A percentile compares a stretch with the other conserved stretches of the same genome.
Conservation (phyloP, 2,113 vertebrate species). For the Egretta garzetta region DNA sequence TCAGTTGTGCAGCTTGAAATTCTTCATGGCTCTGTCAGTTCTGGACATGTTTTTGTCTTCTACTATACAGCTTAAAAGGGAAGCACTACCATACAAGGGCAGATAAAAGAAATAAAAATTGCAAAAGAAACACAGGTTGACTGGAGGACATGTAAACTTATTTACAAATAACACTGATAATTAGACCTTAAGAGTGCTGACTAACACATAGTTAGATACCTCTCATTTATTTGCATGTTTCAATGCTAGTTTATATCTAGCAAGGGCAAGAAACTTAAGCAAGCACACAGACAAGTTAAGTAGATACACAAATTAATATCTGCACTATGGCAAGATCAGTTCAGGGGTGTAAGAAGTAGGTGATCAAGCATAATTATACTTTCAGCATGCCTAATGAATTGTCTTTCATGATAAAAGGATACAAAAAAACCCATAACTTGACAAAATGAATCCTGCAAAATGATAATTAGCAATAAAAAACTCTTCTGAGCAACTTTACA, state of each 20-base stretch:
- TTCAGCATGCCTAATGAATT: not conserved
- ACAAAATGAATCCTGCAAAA: not conserved
- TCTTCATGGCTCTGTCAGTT: not conserved
- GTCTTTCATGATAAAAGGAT: not conserved
- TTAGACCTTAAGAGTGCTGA: conserved; percentile 1
- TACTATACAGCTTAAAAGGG: not conserved
- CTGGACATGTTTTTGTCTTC: not conserved
- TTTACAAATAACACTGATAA: not conserved
- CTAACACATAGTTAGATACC: not conserved
- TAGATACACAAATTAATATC: not conserved
- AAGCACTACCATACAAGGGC: not conserved
- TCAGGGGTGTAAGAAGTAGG: not conserved
- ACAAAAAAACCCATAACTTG: not conserved
- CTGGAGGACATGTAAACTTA: not conserved
- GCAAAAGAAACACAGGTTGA: not conserved
- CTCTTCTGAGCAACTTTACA: not conserved
- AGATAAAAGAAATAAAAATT: not conserved
- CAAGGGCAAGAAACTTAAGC: not conserved
- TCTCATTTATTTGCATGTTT: conserved; percentile 18
- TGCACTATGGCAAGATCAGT: not conserved
- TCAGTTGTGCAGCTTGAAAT: not conserved
- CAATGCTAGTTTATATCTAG: conserved; percentile 14
- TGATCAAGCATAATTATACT: not conserved
- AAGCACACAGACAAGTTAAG: not conserved
- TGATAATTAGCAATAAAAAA: not conserved